These are phyloP conservation scores for Papilio protenor DNA, from an alignment of 2,888 invertebrate species.

Conservation along the genomic window DNA sequence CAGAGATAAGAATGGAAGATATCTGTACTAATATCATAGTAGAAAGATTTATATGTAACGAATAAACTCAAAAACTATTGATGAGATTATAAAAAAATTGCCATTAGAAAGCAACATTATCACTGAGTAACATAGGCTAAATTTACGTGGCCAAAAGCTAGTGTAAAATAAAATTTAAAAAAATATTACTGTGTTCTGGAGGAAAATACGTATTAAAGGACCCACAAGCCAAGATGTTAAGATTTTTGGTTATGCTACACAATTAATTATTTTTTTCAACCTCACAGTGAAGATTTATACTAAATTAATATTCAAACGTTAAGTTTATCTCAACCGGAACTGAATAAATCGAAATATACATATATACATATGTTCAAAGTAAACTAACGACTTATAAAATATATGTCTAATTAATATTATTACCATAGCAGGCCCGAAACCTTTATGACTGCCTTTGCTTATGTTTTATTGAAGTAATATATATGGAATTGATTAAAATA, in stretches of 20 bases:
- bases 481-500: neutral
- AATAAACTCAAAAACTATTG: too few relatives aligned
- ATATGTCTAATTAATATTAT: neutral
- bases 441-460: neutral
- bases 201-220: too few relatives aligned
- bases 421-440: neutral
- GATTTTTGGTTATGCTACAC: too few relatives aligned
- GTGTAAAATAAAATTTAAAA: too few relatives aligned
- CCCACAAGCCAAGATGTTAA: too few relatives aligned
- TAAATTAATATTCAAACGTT: neutral
- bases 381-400: neutral
- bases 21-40: neutral
- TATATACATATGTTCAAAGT: neutral
- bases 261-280: neutral
- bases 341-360: neutral
- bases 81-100: too few relatives aligned
- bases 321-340: neutral
- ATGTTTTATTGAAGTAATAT: neutral
- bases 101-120: too few relatives aligned
- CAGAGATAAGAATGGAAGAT: constrained; percentile 3
- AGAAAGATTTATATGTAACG: too few relatives aligned
- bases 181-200: too few relatives aligned
- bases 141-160: too few relatives aligned
- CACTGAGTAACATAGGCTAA: too few relatives aligned
- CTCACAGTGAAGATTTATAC: neutral